A percentile compares a stretch with the other conserved stretches of the same genome.
Evolutionary conservation across 1,140 invertebrate species (phyloP).

Genomic region (Tetramorium alpestre): DNA sequence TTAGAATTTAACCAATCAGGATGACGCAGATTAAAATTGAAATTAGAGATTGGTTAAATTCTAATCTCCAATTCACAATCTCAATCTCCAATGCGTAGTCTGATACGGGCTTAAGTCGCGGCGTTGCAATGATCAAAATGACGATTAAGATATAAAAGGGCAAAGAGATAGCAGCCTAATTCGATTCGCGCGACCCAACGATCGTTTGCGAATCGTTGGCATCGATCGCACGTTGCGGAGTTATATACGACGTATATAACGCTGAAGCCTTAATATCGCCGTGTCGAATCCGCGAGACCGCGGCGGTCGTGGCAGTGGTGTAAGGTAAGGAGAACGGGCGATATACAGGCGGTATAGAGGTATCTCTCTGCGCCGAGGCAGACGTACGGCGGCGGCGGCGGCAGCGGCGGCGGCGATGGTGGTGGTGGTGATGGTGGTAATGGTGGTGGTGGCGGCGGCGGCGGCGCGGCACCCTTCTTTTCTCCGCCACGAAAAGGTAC

Average conservation of each 20-base stretch:
- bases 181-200: neutral
- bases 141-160: neutral
- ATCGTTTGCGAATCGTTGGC: neutral
- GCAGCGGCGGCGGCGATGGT: neutral
- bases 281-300: slow-evolving; percentile 63
- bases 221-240: neutral
- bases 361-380: slow-evolving; percentile 73
- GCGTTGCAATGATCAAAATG: neutral
- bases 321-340: slow-evolving; percentile 29
- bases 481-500: slow-evolving; percentile 80
- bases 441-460: neutral
- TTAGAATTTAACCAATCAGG: no score
- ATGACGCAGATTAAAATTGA: no score
- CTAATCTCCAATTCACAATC: no score
- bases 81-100: no score
- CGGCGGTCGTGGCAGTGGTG: slow-evolving; percentile 18
- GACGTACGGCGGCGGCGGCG: neutral
- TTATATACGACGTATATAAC: slow-evolving; percentile 56
- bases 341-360: slow-evolving; percentile 67
- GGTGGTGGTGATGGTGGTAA: neutral
- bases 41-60: no score
- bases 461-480: slow-evolving; percentile 76
- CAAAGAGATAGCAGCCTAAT: neutral
- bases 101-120: no score
- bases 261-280: slow-evolving; percentile 70